Evolutionary conservation across 2,888 invertebrate species (phyloP).

Genomic region (Tupiocoris notatus): DNA sequence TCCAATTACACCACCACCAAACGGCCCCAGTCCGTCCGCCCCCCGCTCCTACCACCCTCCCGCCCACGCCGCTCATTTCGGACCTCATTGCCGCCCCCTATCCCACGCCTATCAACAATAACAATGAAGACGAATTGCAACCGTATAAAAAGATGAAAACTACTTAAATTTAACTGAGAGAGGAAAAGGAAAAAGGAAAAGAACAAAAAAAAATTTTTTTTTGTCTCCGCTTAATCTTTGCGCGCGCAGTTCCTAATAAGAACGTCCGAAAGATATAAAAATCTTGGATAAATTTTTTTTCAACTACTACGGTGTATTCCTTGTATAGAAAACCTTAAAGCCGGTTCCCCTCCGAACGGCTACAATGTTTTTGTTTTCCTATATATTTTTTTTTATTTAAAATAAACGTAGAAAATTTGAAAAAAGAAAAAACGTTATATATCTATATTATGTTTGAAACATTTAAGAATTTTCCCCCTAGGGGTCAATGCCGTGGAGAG

Average conservation of each 20-base stretch:
- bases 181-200: too few relatives aligned
- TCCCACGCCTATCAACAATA: constrained; percentile 54
- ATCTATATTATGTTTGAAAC: too few relatives aligned
- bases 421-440: too few relatives aligned
- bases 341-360: constrained; percentile 38
- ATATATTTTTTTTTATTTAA: too few relatives aligned
- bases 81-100: constrained; percentile 55
- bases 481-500: constrained; percentile 36
- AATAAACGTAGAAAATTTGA: too few relatives aligned
- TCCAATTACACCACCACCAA: not conserved
- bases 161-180: too few relatives aligned
- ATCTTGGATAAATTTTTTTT: not conserved
- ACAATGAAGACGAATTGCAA: constrained; percentile 62
- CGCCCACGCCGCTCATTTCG: constrained; percentile 53
- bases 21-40: constrained; percentile 53
- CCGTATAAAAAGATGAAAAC: constrained; percentile 91
- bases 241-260: constrained; percentile 46
- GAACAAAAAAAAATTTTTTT: constrained; percentile 21
- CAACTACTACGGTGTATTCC: not conserved
- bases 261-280: constrained; percentile 34
- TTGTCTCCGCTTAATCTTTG: not conserved
- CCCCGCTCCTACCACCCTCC: constrained; percentile 51
- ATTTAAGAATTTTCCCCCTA: constrained; percentile 28
- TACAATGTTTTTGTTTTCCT: constrained; percentile 20
- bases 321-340: constrained; percentile 31